Evolutionary conservation across 2,888 invertebrate species (phyloP).

Genomic region (Epirrhoe alternata): DNA sequence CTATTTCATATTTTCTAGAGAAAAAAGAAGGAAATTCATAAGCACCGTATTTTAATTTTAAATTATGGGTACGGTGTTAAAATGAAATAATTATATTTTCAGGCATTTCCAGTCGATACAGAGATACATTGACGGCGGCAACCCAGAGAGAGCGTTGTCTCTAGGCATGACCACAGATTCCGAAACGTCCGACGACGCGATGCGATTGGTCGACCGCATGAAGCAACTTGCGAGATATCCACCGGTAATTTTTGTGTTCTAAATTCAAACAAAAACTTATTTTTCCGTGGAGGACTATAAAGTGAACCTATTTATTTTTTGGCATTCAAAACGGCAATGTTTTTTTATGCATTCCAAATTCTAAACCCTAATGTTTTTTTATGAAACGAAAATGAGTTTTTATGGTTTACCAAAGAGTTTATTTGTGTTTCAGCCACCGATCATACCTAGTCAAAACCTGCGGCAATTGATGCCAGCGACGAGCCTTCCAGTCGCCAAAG

Average conservation of each 20-base stretch:
- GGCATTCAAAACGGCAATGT: no score
- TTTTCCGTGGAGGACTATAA: no score
- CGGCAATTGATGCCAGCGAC: slow-evolving; percentile 88
- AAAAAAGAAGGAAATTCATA: no score
- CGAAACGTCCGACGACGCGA: slow-evolving; percentile 78
- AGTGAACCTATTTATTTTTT: no score
- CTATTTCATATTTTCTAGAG: no score
- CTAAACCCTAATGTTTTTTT: no score
- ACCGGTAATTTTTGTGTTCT: slow-evolving; percentile 55
- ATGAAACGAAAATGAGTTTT: no score
- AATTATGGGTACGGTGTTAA: no score
- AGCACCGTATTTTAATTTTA: no score
- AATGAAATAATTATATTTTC: slow-evolving; percentile 40
- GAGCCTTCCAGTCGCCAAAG: slow-evolving; percentile 89
- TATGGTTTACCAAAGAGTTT: background rate
- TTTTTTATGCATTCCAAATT: no score
- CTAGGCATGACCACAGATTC: slow-evolving; percentile 76
- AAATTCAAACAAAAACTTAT: no score
- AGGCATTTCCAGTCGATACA: slow-evolving; percentile 76
- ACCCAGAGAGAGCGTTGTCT: slow-evolving; percentile 68
- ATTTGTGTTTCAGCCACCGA: slow-evolving; percentile 68
- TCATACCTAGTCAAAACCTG: slow-evolving; percentile 88
- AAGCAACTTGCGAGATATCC: slow-evolving; percentile 75
- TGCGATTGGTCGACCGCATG: slow-evolving; percentile 79
- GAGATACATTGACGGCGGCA: slow-evolving; percentile 70